Conservation (phyloP, 92 coral and sea anemone species). For the Galaxea fascicularis region DNA sequence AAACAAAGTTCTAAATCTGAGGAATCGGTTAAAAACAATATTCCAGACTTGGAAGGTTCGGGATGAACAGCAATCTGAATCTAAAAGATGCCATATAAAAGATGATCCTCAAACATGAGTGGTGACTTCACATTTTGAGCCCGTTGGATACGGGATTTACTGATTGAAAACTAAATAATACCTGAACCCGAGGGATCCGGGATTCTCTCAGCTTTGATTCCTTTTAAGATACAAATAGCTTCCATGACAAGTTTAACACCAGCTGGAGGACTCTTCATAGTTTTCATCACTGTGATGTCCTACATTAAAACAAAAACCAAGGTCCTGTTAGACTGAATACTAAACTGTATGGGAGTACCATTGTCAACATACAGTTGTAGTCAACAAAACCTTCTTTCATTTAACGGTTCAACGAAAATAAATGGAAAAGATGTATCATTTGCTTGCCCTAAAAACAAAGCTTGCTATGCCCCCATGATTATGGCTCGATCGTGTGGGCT, state of each 20-base stretch:
- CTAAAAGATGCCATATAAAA: background rate
- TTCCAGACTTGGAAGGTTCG: too few species aligned
- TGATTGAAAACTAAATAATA: conserved; percentile 20
- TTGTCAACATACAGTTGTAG: too few species aligned
- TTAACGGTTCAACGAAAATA: too few species aligned
- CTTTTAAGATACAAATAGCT: conserved; percentile 97
- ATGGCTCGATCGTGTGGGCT: too few species aligned
- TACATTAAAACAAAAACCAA: conserved; percentile 32
- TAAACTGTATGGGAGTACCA: too few species aligned
- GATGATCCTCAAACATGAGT: background rate
- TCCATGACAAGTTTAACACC: conserved; percentile 99
- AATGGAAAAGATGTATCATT: too few species aligned
- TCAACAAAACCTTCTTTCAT: too few species aligned
- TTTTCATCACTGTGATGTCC: conserved; percentile 96
- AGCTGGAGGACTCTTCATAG: conserved; percentile 97
- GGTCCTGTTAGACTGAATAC: background rate
- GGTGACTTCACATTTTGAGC: background rate
- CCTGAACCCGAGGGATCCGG: conserved; percentile 99
- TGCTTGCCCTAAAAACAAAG: too few species aligned
- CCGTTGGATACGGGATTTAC: background rate
- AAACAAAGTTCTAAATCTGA: background rate
- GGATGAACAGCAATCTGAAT: background rate
- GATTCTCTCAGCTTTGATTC: conserved; percentile 94
- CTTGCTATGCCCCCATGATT: too few species aligned
- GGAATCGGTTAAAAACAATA: background rate